Evolutionary conservation across 2,888 invertebrate species (phyloP).

Genomic region (Calliphora vomitoria): DNA sequence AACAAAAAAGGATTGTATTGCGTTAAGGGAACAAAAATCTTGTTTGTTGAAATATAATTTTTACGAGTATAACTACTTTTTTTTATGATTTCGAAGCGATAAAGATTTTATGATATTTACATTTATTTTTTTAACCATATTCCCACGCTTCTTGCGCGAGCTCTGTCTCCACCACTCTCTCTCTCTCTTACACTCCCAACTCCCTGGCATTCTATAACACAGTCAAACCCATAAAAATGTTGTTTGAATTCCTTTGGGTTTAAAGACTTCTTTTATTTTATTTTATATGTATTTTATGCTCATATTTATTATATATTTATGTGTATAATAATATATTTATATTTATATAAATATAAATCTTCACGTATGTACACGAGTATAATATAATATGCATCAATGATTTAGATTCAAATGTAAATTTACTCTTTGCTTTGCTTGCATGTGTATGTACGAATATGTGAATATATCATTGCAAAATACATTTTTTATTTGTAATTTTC

Average conservation of each 20-base stretch:
- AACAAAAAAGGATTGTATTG: constrained; percentile 5
- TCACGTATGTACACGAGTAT: neutral
- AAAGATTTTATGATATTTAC: constrained; percentile 29
- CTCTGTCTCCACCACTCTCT: neutral
- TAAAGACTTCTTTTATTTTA: constrained; percentile 47
- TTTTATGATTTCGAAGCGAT: constrained; percentile 1
- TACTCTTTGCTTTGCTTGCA: neutral
- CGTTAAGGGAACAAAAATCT: constrained; percentile 22
- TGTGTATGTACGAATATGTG: constrained; percentile 20
- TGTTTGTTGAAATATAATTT: constrained; percentile 28
- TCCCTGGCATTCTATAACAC: neutral
- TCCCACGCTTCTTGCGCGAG: constrained; percentile 35
- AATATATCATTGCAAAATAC: constrained; percentile 18
- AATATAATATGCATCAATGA: constrained; percentile 54
- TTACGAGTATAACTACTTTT: constrained; percentile 21
- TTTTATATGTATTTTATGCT: constrained; percentile 17
- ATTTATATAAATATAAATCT: constrained; percentile 36
- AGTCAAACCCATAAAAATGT: constrained; percentile 64
- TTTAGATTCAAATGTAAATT: constrained; percentile 54
- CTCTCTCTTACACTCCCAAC: neutral
- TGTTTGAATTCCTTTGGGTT: constrained; percentile 61
- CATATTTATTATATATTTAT: constrained; percentile 4
- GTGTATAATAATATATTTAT: neutral
- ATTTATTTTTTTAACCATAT: constrained; percentile 31
- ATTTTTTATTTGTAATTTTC: constrained; percentile 38